phyloP scores from a whole-genome alignment of 2,888 invertebrate species.

The Celastrina argiolus region DNA sequence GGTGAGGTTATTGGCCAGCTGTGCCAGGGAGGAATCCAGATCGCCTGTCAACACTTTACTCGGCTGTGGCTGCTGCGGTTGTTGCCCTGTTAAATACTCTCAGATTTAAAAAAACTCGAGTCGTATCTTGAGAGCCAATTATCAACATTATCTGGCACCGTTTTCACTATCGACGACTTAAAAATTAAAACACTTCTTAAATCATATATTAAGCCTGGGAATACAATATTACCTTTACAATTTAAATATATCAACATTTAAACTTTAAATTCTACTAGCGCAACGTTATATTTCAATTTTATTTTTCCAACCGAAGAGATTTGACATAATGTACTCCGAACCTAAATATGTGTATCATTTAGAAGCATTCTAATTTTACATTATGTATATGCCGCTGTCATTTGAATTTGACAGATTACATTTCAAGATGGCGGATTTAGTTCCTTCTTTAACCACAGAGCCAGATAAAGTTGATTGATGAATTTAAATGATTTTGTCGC shows the following conservation, averaged over 20 bases:
- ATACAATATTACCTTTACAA: no score
- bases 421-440: neutral
- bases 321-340: no score
- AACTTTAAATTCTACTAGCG: no score
- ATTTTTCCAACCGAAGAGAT: no score
- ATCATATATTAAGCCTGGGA: neutral
- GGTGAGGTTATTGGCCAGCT: constrained; percentile 93
- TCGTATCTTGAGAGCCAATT: neutral
- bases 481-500: neutral
- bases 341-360: neutral
- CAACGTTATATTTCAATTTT: no score
- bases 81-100: constrained; percentile 49
- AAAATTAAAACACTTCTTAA: neutral
- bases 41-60: constrained; percentile 93
- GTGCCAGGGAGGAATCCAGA: constrained; percentile 94
- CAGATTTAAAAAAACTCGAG: neutral
- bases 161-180: no score
- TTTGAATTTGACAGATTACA: neutral
- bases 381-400: neutral
- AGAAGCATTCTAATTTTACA: neutral
- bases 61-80: constrained; percentile 54
- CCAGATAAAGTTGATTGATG: neutral
- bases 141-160: neutral
- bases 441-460: neutral
- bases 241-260: no score